These are phyloP conservation scores for Venturia canescens DNA, from an alignment of 1,140 invertebrate genomes.

Conservation along the genomic window DNA sequence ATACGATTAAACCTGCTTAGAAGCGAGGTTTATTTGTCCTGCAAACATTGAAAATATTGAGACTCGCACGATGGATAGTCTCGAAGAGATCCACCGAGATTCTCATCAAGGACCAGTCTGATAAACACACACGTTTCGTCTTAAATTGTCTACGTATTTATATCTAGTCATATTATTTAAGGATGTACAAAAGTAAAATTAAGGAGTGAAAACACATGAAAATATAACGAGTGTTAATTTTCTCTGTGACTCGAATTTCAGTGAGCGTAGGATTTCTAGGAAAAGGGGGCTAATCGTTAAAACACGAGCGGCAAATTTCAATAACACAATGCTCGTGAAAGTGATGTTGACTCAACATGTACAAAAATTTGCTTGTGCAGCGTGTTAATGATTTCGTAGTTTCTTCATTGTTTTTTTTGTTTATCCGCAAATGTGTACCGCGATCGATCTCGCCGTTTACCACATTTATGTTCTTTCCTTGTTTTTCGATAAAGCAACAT, in stretches of 20 bases:
- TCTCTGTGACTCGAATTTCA: background rate
- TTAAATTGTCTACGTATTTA: conserved; percentile 40
- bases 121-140: background rate
- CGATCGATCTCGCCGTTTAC: background rate
- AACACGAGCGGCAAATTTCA: background rate
- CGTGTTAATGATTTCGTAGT: background rate
- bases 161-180: conserved; percentile 45
- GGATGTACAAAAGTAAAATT: conserved; percentile 38
- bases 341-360: conserved; percentile 1
- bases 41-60: too few species aligned
- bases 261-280: background rate
- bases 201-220: background rate
- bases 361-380: background rate
- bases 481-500: background rate
- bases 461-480: background rate
- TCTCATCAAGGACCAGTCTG: background rate
- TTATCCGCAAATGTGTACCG: background rate
- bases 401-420: background rate
- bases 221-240: background rate
- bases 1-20: too few species aligned
- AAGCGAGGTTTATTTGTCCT: too few species aligned
- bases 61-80: too few species aligned
- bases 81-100: too few species aligned
- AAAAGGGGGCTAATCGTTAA: background rate
- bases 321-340: background rate